Evolutionary conservation across 30 jellyfish, hydroid and myxozoan species (phyloP).

Genomic region (Rhopilema esculentum): DNA sequence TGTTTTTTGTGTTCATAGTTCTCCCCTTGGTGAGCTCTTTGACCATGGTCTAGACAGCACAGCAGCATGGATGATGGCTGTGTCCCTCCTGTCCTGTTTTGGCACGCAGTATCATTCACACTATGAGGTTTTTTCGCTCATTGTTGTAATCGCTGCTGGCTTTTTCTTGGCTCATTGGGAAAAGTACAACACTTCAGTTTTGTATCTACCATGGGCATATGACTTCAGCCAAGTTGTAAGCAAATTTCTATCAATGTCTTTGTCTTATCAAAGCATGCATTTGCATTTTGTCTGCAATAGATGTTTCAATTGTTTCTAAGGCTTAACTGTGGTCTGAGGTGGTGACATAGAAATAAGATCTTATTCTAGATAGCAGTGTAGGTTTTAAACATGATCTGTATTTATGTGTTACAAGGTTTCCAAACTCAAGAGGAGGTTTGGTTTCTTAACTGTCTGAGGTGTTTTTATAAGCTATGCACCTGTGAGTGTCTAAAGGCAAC

Average conservation of each 20-base stretch:
- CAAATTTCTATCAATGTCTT: no score
- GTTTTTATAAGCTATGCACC: no score
- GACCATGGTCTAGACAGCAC: constrained; percentile 96
- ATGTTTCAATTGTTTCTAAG: neutral
- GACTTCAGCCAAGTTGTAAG: constrained; percentile 92
- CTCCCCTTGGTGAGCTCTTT: constrained; percentile 95
- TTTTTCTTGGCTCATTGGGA: constrained; percentile 92
- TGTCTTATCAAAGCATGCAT: neutral
- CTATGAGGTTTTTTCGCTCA: constrained; percentile 39
- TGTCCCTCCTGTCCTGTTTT: constrained; percentile 55
- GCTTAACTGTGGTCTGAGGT: neutral
- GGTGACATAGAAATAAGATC: no score
- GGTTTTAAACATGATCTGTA: no score
- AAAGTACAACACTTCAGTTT: constrained; percentile 86
- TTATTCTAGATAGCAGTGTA: no score
- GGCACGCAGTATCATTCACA: constrained; percentile 58
- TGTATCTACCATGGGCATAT: constrained; percentile 94
- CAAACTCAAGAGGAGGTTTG: no score
- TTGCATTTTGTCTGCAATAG: neutral
- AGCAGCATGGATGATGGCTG: constrained; percentile 78
- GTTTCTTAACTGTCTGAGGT: no score
- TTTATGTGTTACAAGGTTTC: no score
- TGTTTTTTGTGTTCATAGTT: constrained; percentile 34
- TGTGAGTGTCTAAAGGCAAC: no score
- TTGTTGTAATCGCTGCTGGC: constrained; percentile 45